A percentile compares a stretch with the other conserved stretches of the same genome.
phyloP scores from a whole-genome alignment of 1,140 invertebrate species.

The Proales similis region DNA sequence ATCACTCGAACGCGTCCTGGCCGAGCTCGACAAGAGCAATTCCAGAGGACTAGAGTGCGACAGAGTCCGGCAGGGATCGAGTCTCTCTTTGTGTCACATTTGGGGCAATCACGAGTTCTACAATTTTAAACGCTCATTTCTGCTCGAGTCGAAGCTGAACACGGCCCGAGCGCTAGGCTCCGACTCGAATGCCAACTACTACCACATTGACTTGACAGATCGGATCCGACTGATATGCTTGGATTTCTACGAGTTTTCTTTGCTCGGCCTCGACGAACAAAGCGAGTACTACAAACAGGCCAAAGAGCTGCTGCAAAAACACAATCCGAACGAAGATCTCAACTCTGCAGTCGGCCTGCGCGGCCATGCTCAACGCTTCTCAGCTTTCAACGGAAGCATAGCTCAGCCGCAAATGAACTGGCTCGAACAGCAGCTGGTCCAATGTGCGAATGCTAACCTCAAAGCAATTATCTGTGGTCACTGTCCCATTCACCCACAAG shows the following conservation, averaged over 20 bases:
- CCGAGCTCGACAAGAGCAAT: constrained; percentile 33
- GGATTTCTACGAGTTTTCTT: constrained; percentile 49
- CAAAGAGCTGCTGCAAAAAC: constrained; percentile 39
- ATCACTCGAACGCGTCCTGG: constrained; percentile 37
- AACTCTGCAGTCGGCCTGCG: constrained; percentile 44
- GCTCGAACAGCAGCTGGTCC: constrained; percentile 43
- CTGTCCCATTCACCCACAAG: constrained; percentile 42
- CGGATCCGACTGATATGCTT: constrained; percentile 39
- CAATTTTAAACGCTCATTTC: constrained; percentile 45
- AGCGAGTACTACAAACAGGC: constrained; percentile 40
- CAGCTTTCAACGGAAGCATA: constrained; percentile 48
- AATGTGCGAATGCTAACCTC: constrained; percentile 40
- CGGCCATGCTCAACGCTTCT: constrained; percentile 43
- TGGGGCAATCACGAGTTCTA: constrained; percentile 54
- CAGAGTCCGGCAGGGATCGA: background rate
- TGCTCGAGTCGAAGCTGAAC: constrained; percentile 40
- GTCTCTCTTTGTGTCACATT: constrained; percentile 45
- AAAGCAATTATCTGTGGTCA: constrained; percentile 45
- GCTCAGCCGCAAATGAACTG: constrained; percentile 46
- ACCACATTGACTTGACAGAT: constrained; percentile 11
- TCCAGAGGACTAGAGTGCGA: constrained; percentile 13
- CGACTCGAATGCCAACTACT: constrained; percentile 13
- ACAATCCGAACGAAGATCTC: constrained; percentile 45
- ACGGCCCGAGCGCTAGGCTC: constrained; percentile 20
- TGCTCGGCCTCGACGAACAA: constrained; percentile 42